Evolutionary conservation across 2,113 vertebrate genomes (phyloP).

Genomic region (Festucalex cinctus): DNA sequence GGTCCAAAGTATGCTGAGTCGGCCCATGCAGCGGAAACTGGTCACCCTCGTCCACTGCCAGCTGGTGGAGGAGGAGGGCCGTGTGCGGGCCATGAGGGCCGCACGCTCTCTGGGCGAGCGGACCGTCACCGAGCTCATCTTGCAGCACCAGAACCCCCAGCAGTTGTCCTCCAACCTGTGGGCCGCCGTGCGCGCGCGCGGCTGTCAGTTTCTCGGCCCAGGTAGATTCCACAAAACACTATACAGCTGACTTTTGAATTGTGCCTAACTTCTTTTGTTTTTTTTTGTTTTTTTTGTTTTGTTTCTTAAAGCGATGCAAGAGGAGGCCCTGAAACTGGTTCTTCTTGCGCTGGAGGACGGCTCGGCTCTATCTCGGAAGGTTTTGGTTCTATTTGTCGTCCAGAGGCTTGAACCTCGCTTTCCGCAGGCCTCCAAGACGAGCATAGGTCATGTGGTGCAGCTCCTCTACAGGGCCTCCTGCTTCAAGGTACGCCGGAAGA

Average conservation of each 20-base stretch:
- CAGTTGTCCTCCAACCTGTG: slow-evolving; percentile 98
- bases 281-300: background rate
- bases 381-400: slow-evolving; percentile 96
- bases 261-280: background rate
- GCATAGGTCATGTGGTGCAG: slow-evolving; percentile 97
- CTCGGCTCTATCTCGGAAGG: slow-evolving; percentile 93
- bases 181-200: slow-evolving; percentile 94
- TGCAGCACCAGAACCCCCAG: slow-evolving; percentile 97
- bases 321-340: slow-evolving; percentile 95
- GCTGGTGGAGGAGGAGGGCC: slow-evolving; percentile 95
- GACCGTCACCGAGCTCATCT: slow-evolving; percentile 96
- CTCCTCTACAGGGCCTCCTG: slow-evolving; percentile 97
- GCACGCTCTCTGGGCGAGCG: slow-evolving; percentile 93
- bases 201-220: slow-evolving; percentile 98
- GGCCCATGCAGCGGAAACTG: slow-evolving; percentile 98
- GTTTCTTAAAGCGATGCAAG: slow-evolving; percentile 86
- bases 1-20: slow-evolving; percentile 92
- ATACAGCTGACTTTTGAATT: background rate
- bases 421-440: slow-evolving; percentile 97
- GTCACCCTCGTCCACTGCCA: slow-evolving; percentile 97
- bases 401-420: slow-evolving; percentile 96
- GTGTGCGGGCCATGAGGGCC: slow-evolving; percentile 93
- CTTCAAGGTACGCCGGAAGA: slow-evolving; percentile 82
- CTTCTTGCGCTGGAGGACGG: slow-evolving; percentile 93
- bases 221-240: slow-evolving; percentile 65